Evolutionary conservation across 2,113 vertebrate species (phyloP).

Genomic region (Podarcis cretensis): DNA sequence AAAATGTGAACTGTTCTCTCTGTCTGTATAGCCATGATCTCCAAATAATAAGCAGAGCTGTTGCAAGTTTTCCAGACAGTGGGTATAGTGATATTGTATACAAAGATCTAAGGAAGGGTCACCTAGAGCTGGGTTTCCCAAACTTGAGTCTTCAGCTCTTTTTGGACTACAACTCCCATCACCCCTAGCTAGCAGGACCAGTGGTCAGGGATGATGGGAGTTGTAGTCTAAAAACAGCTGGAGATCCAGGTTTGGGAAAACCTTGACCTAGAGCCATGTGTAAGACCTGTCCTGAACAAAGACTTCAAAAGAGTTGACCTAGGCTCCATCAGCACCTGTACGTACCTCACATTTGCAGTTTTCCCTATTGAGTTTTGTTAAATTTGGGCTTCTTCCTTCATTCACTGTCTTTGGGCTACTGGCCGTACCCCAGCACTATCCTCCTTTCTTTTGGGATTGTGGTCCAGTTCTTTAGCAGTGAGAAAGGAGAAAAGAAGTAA

Average conservation of each 20-base stretch:
- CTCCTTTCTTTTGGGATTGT: background rate
- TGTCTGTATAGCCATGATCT: background rate
- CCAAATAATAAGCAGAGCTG: background rate
- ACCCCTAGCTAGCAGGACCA: too few relatives aligned
- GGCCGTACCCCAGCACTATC: background rate
- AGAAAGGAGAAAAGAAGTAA: background rate
- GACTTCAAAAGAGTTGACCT: background rate
- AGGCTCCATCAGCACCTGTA: background rate
- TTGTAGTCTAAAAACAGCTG: too few relatives aligned
- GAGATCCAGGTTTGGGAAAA: too few relatives aligned
- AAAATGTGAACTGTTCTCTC: background rate
- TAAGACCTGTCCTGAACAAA: accelerated
- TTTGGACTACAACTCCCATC: too few relatives aligned
- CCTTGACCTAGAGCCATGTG: background rate
- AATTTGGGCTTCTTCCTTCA: background rate
- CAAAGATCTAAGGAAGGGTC: background rate
- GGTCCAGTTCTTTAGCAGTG: background rate
- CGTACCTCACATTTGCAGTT: background rate
- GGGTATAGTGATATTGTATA: background rate
- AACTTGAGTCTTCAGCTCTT: background rate
- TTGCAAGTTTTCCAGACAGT: background rate
- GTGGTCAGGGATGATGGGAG: too few relatives aligned
- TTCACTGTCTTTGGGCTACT: background rate
- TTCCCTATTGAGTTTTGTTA: background rate
- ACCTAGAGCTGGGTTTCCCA: background rate